Evolutionary conservation across 2,888 invertebrate species (phyloP).

Genomic region (Lamproptera curius): DNA sequence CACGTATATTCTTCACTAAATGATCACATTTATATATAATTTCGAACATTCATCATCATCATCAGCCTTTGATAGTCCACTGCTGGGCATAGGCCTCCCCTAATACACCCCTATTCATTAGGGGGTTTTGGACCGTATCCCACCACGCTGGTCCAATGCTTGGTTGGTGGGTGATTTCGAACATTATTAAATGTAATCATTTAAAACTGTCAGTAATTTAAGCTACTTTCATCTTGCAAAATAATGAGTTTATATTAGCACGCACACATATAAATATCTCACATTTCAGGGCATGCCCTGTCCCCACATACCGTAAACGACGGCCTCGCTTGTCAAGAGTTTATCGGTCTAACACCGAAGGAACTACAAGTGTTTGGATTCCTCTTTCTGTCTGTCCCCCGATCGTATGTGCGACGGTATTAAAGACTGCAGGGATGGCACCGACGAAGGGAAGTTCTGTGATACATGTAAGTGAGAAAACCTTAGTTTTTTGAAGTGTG

Average conservation of each 20-base stretch:
- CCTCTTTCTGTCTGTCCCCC: constrained; percentile 76
- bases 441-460: constrained; percentile 81
- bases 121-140: too few species aligned
- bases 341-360: constrained; percentile 22
- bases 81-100: too few species aligned
- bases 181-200: too few species aligned
- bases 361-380: constrained; percentile 47
- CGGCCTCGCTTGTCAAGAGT: constrained; percentile 34
- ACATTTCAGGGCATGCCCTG: constrained; percentile 38
- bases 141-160: too few species aligned
- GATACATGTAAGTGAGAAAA: constrained; percentile 47
- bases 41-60: too few species aligned
- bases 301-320: constrained; percentile 35
- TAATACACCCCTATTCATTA: too few species aligned
- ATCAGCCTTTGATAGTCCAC: too few species aligned
- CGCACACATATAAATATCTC: background rate
- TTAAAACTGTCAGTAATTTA: too few species aligned
- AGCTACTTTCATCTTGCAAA: background rate
- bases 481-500: too few species aligned
- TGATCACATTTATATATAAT: too few species aligned
- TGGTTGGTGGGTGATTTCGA: too few species aligned
- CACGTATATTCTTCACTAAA: too few species aligned
- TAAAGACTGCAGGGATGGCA: constrained; percentile 84
- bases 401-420: constrained; percentile 82
- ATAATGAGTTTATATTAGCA: background rate